Evolutionary conservation across 2,797 vertebrate genomes (phyloP).

Genomic region (Oryzias dopingdopingensis): DNA sequence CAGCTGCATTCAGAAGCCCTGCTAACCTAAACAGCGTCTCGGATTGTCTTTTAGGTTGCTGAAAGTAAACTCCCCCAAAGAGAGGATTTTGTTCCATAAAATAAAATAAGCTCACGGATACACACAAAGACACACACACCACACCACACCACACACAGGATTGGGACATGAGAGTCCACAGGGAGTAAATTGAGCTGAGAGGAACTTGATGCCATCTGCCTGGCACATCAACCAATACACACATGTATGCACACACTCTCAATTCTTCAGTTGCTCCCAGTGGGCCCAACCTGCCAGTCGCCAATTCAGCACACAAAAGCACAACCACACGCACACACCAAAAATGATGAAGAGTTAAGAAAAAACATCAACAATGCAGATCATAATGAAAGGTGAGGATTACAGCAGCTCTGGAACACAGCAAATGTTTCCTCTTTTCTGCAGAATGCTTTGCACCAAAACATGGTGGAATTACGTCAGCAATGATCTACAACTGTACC

Average conservation of each 20-base stretch:
- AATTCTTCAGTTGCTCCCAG: slow-evolving; percentile 50
- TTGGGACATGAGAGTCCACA: slow-evolving; percentile 36
- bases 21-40: no score
- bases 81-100: no score
- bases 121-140: no score
- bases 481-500: no score
- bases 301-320: slow-evolving; percentile 17
- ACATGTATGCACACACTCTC: slow-evolving; percentile 19
- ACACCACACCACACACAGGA: slow-evolving; percentile 10
- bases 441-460: no score
- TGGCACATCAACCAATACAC: slow-evolving; percentile 16
- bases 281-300: slow-evolving; percentile 54
- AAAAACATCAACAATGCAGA: slow-evolving; percentile 5
- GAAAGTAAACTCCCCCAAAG: no score
- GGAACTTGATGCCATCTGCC: slow-evolving; percentile 67
- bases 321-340: slow-evolving; percentile 3
- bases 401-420: no score
- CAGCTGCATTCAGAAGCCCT: no score
- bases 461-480: no score
- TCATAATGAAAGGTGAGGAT: background rate
- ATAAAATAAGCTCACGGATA: slow-evolving; percentile 4
- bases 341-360: slow-evolving; percentile 11
- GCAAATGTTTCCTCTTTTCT: no score
- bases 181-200: slow-evolving; percentile 60
- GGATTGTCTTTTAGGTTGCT: no score